These are phyloP conservation scores for Venustaconcha ellipsiformis DNA, from an alignment of 1,140 invertebrate genomes.

Conservation along the genomic window DNA sequence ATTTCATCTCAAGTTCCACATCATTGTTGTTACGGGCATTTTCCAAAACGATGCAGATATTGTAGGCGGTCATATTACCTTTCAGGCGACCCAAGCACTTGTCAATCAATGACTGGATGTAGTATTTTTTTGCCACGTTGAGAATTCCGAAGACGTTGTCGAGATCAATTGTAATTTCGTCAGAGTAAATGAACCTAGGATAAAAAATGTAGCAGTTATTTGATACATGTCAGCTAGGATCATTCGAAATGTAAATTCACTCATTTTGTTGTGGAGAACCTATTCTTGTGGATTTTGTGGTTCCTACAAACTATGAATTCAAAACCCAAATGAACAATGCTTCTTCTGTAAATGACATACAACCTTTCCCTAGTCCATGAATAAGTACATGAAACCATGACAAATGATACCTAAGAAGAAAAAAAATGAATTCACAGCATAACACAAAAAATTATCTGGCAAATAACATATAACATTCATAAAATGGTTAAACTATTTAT, in stretches of 20 bases:
- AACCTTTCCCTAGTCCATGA: too few species aligned
- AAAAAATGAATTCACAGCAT: too few species aligned
- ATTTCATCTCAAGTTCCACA: slow-evolving; percentile 30
- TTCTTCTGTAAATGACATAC: too few species aligned
- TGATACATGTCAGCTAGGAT: not conserved
- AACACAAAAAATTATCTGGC: too few species aligned
- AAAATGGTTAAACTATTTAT: too few species aligned
- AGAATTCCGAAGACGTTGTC: slow-evolving; percentile 31
- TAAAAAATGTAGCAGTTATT: not conserved
- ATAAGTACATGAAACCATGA: too few species aligned
- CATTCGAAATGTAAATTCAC: not conserved
- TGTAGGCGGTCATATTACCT: slow-evolving; percentile 24
- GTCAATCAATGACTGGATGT: slow-evolving; percentile 25
- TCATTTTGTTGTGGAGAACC: too few species aligned
- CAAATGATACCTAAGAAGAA: too few species aligned
- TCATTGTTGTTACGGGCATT: slow-evolving; percentile 26
- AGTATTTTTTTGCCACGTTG: slow-evolving; percentile 43
- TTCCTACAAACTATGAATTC: too few species aligned
- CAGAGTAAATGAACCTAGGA: slow-evolving; percentile 42
- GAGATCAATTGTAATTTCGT: slow-evolving; percentile 23
- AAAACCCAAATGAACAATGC: too few species aligned
- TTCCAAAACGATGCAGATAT: slow-evolving; percentile 38
- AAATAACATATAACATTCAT: too few species aligned
- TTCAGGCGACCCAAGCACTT: slow-evolving; percentile 34
- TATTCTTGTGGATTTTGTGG: too few species aligned